Evolutionary conservation across 2,113 vertebrate species (phyloP).

Genomic region (Thunnus thynnus): DNA sequence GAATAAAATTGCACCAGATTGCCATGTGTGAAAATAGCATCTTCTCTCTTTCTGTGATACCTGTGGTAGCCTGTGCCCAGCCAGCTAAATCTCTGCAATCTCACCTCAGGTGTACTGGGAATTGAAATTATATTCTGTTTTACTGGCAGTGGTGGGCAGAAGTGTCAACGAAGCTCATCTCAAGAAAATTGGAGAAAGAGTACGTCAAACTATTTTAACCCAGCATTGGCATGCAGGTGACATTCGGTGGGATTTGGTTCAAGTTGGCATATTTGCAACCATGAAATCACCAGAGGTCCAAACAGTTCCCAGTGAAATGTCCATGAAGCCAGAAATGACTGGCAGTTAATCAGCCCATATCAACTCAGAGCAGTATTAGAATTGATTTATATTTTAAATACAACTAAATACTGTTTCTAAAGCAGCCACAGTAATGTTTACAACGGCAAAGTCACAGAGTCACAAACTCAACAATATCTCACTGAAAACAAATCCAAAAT

Average conservation of each 20-base stretch:
- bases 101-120: slow-evolving; percentile 39
- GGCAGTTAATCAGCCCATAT: not conserved
- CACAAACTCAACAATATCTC: no score
- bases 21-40: slow-evolving; percentile 61
- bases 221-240: slow-evolving; percentile 17
- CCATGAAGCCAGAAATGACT: not conserved
- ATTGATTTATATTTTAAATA: no score
- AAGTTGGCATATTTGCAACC: slow-evolving; percentile 14
- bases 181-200: slow-evolving; percentile 39
- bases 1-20: slow-evolving; percentile 47
- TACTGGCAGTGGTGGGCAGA: slow-evolving; percentile 42
- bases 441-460: no score
- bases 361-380: no score
- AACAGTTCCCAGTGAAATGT: not conserved
- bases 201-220: slow-evolving; percentile 49
- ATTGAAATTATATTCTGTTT: slow-evolving; percentile 55
- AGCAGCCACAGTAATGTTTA: no score
- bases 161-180: slow-evolving; percentile 54
- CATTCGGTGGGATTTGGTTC: slow-evolving; percentile 24
- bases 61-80: slow-evolving; percentile 39
- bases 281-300: slow-evolving; percentile 15
- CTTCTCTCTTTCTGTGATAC: slow-evolving; percentile 49
- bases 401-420: no score
- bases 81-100: slow-evolving; percentile 52
- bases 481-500: no score